A percentile compares a stretch with the other conserved stretches of the same genome.
These are phyloP conservation scores for Acyrthosiphon pisum DNA, from an alignment of 1,140 invertebrate genomes.

Conservation along the genomic window DNA sequence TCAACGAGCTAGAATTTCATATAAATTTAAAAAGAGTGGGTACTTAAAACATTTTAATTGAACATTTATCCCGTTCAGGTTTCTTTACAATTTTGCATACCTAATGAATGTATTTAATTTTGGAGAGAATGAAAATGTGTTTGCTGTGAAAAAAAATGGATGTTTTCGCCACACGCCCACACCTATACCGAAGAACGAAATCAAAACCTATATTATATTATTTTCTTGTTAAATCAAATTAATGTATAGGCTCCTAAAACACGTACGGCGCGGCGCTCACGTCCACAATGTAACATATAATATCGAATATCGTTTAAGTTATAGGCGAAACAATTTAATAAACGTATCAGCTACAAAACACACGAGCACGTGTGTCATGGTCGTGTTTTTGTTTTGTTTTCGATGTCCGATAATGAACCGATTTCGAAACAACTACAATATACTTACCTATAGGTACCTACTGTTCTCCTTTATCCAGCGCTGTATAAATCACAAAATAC, in stretches of 20 bases:
- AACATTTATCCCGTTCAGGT: neutral
- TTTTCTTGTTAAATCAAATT: neutral
- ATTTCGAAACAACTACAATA: neutral
- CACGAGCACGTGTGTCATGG: no score
- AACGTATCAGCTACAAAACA: neutral
- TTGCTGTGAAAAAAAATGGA: neutral
- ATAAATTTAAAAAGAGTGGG: neutral
- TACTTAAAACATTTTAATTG: constrained; percentile 10
- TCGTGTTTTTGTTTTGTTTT: neutral
- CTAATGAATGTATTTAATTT: neutral
- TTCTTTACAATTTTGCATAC: neutral
- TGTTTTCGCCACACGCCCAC: neutral
- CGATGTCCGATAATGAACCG: neutral
- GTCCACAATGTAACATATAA: neutral
- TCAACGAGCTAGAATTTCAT: constrained; percentile 15
- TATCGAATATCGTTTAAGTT: neutral
- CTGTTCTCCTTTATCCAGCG: neutral
- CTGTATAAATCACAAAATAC: no score
- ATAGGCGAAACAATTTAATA: neutral
- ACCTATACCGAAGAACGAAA: neutral
- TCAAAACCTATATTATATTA: neutral
- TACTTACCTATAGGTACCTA: no score
- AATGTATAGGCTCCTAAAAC: neutral
- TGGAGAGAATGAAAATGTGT: neutral
- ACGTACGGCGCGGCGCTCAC: neutral